Percentiles rank a stretch among this genome's conserved stretches.
Evolutionary conservation across 2,113 vertebrate genomes (phyloP).

Genomic region (Heteronetta atricapilla): DNA sequence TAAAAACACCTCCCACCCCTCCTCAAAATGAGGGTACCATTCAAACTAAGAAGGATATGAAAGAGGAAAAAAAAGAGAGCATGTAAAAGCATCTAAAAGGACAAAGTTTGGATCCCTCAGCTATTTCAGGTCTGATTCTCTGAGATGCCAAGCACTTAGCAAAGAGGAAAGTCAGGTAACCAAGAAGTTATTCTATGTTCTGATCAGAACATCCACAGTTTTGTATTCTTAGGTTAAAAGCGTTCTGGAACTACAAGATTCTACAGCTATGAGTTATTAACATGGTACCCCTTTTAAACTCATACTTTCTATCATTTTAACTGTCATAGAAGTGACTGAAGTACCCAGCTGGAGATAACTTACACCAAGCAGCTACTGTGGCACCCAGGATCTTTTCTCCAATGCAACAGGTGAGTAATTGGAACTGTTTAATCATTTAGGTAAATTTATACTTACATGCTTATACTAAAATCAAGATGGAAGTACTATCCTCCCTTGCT

Average conservation of each 20-base stretch:
- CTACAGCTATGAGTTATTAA: not conserved
- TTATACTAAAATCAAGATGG: not conserved
- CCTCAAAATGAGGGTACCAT: not conserved
- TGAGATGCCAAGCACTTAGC: not conserved
- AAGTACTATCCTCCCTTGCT: slow-evolving; percentile 1
- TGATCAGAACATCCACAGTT: not conserved
- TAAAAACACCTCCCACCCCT: not conserved
- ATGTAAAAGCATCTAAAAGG: not conserved
- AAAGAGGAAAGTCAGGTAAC: not conserved
- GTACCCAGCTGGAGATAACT: not conserved
- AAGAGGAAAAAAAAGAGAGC: not conserved
- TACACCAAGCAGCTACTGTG: not conserved
- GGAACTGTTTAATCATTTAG: not conserved
- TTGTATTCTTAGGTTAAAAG: not conserved
- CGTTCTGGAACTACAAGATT: not conserved
- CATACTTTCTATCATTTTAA: not conserved
- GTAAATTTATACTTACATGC: not conserved
- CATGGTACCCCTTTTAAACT: not conserved
- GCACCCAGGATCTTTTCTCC: not conserved
- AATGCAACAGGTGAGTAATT: not conserved
- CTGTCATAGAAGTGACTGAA: not conserved
- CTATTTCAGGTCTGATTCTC: not conserved
- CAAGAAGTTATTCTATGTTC: not conserved
- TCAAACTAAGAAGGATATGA: not conserved
- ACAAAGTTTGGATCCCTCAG: not conserved